Conservation (phyloP, 2,113 vertebrate species). For the Brevimyrus niger region DNA sequence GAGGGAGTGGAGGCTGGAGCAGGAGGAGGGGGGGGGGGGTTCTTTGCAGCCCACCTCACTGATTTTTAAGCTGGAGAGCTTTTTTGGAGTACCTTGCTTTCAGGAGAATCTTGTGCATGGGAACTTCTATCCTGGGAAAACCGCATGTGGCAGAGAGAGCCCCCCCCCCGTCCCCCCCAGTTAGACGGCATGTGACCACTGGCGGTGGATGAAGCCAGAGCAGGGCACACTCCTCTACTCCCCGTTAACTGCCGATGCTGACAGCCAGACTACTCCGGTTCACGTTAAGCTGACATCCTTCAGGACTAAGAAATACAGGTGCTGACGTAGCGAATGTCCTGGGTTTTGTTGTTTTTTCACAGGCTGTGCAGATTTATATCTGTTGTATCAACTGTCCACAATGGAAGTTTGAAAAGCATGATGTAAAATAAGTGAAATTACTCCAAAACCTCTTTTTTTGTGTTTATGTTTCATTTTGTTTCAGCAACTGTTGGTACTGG, state of each 20-base stretch:
- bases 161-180: conserved; percentile 19
- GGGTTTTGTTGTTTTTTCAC: neutral
- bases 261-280: neutral
- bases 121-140: conserved; percentile 2
- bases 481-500: neutral
- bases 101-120: neutral
- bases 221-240: neutral
- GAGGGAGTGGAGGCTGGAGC: conserved; percentile 27
- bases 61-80: conserved; percentile 17
- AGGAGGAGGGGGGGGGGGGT: conserved; percentile 20
- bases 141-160: conserved; percentile 18
- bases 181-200: conserved; percentile 17
- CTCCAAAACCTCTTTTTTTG: neutral
- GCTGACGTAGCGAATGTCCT: neutral
- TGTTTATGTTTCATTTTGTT: neutral
- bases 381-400: conserved; percentile 15
- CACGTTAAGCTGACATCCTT: neutral
- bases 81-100: conserved; percentile 14
- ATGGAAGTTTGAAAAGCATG: conserved; percentile 11
- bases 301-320: neutral
- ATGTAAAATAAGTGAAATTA: neutral
- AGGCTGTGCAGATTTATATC: conserved; percentile 16
- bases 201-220: neutral
- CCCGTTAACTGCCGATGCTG: neutral
- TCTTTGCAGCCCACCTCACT: neutral